Percentiles rank a stretch among this genome's conserved stretches.
Evolutionary conservation across 2,888 invertebrate genomes (phyloP).

Genomic region (Blomia tropicalis): DNA sequence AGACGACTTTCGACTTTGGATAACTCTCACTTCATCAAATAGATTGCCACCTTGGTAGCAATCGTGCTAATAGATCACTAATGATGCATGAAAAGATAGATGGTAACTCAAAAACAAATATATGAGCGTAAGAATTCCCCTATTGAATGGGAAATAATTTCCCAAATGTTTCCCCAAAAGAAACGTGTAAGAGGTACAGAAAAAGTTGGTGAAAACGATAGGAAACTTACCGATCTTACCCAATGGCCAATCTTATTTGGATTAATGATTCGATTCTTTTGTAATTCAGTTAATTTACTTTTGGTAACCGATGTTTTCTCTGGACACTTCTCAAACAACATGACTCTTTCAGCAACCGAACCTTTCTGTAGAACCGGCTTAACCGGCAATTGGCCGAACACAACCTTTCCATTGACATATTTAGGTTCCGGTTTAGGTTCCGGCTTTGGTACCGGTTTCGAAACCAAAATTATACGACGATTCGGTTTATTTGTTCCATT

Average conservation of each 20-base stretch:
- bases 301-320: slow-evolving; percentile 27
- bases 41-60: too few species aligned
- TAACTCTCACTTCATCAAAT: too few species aligned
- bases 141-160: too few species aligned
- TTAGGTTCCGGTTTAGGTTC: slow-evolving; percentile 22
- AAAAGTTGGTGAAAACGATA: too few species aligned
- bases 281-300: slow-evolving; percentile 6
- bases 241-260: slow-evolving; percentile 19
- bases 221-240: slow-evolving; percentile 12
- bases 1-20: too few species aligned
- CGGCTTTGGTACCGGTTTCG: slow-evolving; percentile 20
- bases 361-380: slow-evolving; percentile 54
- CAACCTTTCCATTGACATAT: slow-evolving; percentile 23
- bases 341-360: slow-evolving; percentile 72
- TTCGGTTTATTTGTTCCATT: background rate
- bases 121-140: too few species aligned
- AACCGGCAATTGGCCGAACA: slow-evolving; percentile 20
- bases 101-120: too few species aligned
- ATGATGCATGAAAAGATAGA: too few species aligned
- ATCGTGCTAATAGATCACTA: too few species aligned
- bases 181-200: too few species aligned
- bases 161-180: too few species aligned
- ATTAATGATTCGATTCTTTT: background rate
- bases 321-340: slow-evolving; percentile 73
- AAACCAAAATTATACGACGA: slow-evolving; percentile 17